Conservation (phyloP, 2,797 vertebrate genomes). For the Malurus leucopterus region DNA sequence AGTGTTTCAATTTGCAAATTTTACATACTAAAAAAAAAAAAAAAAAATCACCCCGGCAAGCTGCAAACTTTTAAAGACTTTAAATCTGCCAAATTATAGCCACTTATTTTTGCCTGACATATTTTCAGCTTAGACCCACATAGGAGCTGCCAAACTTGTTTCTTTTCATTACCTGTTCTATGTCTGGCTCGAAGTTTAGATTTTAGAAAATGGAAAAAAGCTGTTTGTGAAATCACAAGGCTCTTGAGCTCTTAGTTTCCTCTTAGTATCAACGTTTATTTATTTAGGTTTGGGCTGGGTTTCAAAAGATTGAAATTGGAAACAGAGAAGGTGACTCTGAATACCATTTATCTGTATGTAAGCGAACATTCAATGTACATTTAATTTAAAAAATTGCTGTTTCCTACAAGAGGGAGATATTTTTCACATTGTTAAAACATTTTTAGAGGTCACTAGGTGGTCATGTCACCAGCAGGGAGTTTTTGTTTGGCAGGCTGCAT, state of each 20-base stretch:
- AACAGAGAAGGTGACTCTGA: slow-evolving; percentile 84
- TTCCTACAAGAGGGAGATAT: slow-evolving; percentile 85
- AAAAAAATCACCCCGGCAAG: slow-evolving; percentile 46
- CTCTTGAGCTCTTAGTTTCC: slow-evolving; percentile 81
- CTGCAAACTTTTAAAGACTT: slow-evolving; percentile 75
- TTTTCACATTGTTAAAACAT: slow-evolving; percentile 88
- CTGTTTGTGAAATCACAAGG: slow-evolving; percentile 80
- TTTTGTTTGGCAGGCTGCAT: slow-evolving; percentile 82
- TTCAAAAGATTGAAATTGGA: slow-evolving; percentile 85
- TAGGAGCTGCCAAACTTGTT: slow-evolving; percentile 77
- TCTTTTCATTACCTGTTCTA: slow-evolving; percentile 82
- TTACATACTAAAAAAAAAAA: slow-evolving; percentile 44
- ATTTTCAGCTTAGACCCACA: slow-evolving; percentile 72
- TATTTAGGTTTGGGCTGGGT: slow-evolving; percentile 82
- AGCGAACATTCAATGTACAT: slow-evolving; percentile 78
- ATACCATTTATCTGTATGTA: slow-evolving; percentile 85
- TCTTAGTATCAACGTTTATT: slow-evolving; percentile 84
- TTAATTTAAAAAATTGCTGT: slow-evolving; percentile 83
- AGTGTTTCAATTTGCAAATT: slow-evolving; percentile 73
- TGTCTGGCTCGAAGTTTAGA: slow-evolving; percentile 79
- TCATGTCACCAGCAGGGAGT: slow-evolving; percentile 83
- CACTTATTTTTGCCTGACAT: slow-evolving; percentile 76
- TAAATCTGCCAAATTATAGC: slow-evolving; percentile 76
- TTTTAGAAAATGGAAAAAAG: slow-evolving; percentile 83
- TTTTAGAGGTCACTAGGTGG: slow-evolving; percentile 85